Conservation (phyloP, 35 echinoderm and acorn worm species). For the Amphiura filiformis region DNA sequence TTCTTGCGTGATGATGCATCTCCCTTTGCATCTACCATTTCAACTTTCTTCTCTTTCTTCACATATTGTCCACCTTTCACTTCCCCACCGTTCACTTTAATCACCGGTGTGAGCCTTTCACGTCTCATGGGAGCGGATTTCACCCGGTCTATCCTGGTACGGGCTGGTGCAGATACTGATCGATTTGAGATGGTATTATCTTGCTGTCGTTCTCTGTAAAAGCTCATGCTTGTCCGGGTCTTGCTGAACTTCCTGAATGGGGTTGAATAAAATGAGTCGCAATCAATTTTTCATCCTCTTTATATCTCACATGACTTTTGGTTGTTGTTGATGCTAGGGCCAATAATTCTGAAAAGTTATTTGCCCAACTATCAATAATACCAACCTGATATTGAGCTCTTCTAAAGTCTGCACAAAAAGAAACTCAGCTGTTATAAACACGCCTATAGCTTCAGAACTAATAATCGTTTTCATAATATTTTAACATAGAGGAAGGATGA, state of each 20-base stretch:
- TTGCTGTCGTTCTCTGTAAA: conserved; percentile 17
- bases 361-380: too few relatives aligned
- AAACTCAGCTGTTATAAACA: too few relatives aligned
- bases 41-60: conserved; percentile 3
- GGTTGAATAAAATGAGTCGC: too few relatives aligned
- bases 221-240: conserved; percentile 51
- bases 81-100: background rate
- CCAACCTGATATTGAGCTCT: too few relatives aligned
- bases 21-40: background rate
- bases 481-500: too few relatives aligned
- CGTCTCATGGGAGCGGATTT: background rate
- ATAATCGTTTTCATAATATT: too few relatives aligned
- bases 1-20: background rate
- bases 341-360: too few relatives aligned
- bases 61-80: background rate
- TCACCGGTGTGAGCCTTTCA: background rate
- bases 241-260: background rate
- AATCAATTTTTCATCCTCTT: too few relatives aligned
- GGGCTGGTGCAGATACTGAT: conserved; percentile 42
- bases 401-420: too few relatives aligned
- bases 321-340: too few relatives aligned
- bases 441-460: too few relatives aligned
- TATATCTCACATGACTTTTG: too few relatives aligned
- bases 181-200: conserved; percentile 5
- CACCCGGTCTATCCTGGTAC: background rate